Evolutionary conservation across 2,888 invertebrate genomes (phyloP).

Genomic region (Protonemura montana): DNA sequence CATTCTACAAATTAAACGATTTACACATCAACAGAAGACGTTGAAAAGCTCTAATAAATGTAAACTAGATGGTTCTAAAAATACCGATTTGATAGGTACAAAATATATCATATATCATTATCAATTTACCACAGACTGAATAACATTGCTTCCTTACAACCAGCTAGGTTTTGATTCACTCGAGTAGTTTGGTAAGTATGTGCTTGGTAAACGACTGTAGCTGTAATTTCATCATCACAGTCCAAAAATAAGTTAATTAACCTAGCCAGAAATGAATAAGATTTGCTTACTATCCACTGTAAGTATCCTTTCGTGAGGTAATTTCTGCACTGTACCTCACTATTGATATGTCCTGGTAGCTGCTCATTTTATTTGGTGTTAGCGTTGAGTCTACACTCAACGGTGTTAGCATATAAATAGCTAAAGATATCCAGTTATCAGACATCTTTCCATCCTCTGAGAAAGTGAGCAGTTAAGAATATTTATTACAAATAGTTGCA

Average conservation of each 20-base stretch:
- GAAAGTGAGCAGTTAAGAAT: background rate
- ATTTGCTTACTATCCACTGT: background rate
- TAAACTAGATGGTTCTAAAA: background rate
- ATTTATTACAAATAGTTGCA: background rate
- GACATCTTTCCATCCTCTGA: background rate
- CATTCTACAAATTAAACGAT: background rate
- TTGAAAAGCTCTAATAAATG: background rate
- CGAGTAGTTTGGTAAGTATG: background rate
- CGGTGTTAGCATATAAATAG: too few species aligned
- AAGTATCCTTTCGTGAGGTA: background rate
- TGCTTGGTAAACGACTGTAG: background rate
- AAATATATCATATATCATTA: too few species aligned
- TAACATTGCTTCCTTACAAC: too few species aligned
- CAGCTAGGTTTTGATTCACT: background rate
- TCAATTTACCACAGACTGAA: background rate
- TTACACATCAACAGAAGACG: background rate
- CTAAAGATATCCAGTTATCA: background rate
- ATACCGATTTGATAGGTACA: background rate
- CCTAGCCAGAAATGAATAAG: background rate
- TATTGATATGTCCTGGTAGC: background rate
- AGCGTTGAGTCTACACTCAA: too few species aligned
- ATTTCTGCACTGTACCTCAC: background rate
- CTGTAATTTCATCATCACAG: background rate
- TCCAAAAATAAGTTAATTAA: background rate
- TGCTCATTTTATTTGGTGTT: background rate